Base-by-base conservation (phyloP, 2,888 invertebrate genomes). In the Cataglyphis albicans region DNA sequence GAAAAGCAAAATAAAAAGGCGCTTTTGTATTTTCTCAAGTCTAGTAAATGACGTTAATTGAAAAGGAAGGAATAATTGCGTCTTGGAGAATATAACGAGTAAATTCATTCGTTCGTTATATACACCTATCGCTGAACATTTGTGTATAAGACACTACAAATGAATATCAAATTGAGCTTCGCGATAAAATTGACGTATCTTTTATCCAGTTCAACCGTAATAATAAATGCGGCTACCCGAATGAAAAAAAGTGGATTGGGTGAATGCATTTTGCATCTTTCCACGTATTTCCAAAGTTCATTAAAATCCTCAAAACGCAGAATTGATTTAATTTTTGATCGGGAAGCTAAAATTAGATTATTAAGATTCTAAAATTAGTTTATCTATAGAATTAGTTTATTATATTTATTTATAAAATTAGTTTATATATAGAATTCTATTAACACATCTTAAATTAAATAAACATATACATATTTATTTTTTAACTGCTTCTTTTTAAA, bases 11-110 rank as follows among this genome's bases (percentile, higher is more conserved):
- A 52, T 64, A 15, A 41, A 25, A 48, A 29, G 29, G n/a, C 38
- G 55, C 18, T 41, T 29, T 25, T 4, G 6, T 7, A 38, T 38
- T 15, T n/a, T 15, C 10, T 67, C 12, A 3, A 38, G 10, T 38
- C 7, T n/a, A 52, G 15, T 63, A 32, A 63, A 73, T 41, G 41
- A 74, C 10, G 32, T 61, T 74, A 74, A 74, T 74, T 48, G 12
- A 74, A 74, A 10, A 6, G 38, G n/a, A n/a, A 48, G 25, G 12
- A 65, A 38, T 21, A 63, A 48, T 44, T 44, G 10, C 12, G 15
- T 52, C 1, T 65, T 25, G 25, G 6, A 57, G 5, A 5, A 38
- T 10, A 64, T 10, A 64, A 52, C 25, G 25, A 2, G n/a, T 2
- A 18, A 10, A 35, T 35, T 35, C 25, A 75, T 65, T 65, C 12